Evolutionary conservation across 2,888 invertebrate species (phyloP).

Genomic region (Calephelis perditalis): DNA sequence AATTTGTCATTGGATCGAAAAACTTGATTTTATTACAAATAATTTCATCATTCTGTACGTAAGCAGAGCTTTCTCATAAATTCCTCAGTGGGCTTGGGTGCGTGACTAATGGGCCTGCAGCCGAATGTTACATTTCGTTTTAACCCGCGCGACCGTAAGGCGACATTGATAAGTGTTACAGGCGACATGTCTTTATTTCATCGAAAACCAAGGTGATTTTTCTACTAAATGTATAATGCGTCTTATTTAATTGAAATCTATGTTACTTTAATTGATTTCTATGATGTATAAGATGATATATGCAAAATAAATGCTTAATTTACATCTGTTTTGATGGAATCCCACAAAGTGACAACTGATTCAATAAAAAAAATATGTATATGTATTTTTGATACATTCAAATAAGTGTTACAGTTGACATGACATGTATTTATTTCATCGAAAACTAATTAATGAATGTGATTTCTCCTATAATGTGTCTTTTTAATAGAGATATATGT

Average conservation of each 20-base stretch:
- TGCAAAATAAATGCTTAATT: too few relatives aligned
- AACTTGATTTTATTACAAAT: conserved; percentile 14
- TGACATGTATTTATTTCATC: too few relatives aligned
- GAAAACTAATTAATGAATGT: too few relatives aligned
- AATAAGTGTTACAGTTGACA: too few relatives aligned
- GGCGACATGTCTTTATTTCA: conserved; percentile 32
- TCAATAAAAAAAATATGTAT: too few relatives aligned
- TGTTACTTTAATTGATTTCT: not conserved
- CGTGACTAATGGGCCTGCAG: conserved; percentile 55
- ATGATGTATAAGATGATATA: too few relatives aligned
- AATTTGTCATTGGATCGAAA: not conserved
- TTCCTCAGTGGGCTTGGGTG: conserved; percentile 54
- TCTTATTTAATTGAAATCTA: not conserved
- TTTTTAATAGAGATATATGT: too few relatives aligned
- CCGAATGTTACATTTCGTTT: conserved; percentile 53
- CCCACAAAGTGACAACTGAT: too few relatives aligned
- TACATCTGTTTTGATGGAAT: too few relatives aligned
- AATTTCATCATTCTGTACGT: conserved; percentile 39
- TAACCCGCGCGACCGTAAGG: conserved; percentile 46
- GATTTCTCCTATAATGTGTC: too few relatives aligned
- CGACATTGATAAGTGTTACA: conserved; percentile 35
- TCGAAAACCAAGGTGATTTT: not conserved
- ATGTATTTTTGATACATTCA: conserved; percentile 42
- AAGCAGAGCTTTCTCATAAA: conserved; percentile 51
- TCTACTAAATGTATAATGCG: conserved; percentile 4